A percentile compares a stretch with the other conserved stretches of the same genome.
Evolutionary conservation across 2,113 vertebrate species (phyloP).

Genomic region (Diadophis punctatus): DNA sequence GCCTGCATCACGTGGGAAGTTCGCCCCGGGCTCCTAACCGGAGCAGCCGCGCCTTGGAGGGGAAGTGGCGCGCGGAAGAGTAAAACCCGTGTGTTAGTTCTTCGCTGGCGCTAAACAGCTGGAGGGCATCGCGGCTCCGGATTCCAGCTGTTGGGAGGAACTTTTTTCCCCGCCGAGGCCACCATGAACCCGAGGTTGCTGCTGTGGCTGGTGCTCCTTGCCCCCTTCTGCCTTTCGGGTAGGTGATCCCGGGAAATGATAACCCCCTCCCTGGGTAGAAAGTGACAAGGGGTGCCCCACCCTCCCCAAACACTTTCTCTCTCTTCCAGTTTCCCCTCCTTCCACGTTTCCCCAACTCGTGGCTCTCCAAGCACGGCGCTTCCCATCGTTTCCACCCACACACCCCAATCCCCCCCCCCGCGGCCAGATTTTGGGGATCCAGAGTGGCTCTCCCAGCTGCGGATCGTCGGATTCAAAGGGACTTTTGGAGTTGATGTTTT

Average conservation of each 20-base stretch:
- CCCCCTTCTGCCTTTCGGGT: neutral
- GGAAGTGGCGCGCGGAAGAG: neutral
- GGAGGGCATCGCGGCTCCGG: neutral
- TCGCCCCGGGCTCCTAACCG: neutral
- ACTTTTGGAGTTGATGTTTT: neutral
- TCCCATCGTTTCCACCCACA: neutral
- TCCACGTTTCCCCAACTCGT: neutral
- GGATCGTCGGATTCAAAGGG: neutral
- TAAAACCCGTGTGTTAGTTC: neutral
- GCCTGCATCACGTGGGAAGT: neutral
- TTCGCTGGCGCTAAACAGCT: neutral
- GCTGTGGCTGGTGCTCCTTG: neutral
- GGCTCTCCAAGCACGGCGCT: neutral
- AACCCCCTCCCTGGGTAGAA: neutral
- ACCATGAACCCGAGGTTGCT: neutral
- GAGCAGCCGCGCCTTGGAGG: neutral
- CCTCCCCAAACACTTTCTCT: neutral
- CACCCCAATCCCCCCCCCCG: accelerated
- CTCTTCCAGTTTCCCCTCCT: neutral
- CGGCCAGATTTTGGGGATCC: neutral
- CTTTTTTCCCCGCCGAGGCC: neutral
- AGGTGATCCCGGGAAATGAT: neutral
- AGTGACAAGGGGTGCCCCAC: neutral
- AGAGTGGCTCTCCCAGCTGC: neutral
- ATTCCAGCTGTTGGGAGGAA: neutral